Evolutionary conservation across 92 coral and sea anemone genomes (phyloP).

Genomic region (Pocillopora grandis): DNA sequence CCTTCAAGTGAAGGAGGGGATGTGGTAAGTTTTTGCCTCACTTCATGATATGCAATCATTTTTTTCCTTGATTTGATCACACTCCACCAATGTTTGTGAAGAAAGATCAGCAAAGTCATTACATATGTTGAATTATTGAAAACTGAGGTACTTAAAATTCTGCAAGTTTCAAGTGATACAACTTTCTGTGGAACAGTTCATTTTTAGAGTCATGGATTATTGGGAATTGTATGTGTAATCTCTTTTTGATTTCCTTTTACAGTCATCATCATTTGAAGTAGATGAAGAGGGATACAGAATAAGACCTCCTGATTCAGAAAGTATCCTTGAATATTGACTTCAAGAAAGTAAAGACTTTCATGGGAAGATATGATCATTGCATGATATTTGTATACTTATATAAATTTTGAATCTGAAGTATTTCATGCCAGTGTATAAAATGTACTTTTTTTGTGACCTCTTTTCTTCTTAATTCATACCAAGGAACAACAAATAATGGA

Average conservation of each 20-base stretch:
- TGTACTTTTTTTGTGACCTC: too few relatives aligned
- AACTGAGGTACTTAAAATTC: too few relatives aligned
- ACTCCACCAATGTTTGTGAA: background rate
- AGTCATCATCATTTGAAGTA: slow-evolving; percentile 74
- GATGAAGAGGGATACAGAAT: slow-evolving; percentile 98
- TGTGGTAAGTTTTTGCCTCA: slow-evolving; percentile 19
- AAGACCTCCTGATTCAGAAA: slow-evolving; percentile 91
- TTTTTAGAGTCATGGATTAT: background rate
- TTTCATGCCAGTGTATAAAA: too few relatives aligned
- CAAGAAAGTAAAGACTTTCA: background rate
- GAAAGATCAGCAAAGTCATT: too few relatives aligned
- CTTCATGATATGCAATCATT: background rate
- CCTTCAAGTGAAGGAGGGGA: slow-evolving; percentile 86
- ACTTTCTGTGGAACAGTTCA: background rate
- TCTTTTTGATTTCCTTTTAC: slow-evolving; percentile 12
- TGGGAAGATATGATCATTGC: background rate
- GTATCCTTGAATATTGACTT: slow-evolving; percentile 70
- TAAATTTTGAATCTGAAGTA: too few relatives aligned
- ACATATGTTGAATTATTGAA: too few relatives aligned
- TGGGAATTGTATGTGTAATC: background rate
- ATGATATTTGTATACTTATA: too few relatives aligned
- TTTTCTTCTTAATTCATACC: too few relatives aligned
- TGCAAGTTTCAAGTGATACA: too few relatives aligned
- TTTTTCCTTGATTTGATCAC: background rate
- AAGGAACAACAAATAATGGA: too few relatives aligned